Conservation (phyloP, 2,888 invertebrate genomes). For the Norana najaformis region DNA sequence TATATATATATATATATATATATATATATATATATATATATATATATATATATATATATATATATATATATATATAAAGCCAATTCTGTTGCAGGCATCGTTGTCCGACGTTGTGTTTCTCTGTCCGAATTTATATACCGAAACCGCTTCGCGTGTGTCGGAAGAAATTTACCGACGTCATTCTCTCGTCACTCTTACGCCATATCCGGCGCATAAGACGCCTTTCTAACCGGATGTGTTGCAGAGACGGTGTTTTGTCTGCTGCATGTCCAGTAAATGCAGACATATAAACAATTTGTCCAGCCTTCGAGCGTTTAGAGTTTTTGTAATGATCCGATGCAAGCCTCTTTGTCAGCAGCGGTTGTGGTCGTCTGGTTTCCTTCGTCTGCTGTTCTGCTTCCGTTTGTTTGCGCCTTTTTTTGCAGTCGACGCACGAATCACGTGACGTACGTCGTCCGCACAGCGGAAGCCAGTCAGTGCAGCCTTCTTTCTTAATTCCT, state of each 20-base stretch:
- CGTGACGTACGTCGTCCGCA: not conserved
- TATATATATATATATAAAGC: not conserved
- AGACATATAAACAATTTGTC: not conserved
- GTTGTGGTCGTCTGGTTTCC: not conserved
- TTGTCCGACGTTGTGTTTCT: no score
- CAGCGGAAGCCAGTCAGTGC: not conserved
- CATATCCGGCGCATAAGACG: not conserved
- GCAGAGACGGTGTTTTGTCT: not conserved
- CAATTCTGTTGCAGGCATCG: not conserved
- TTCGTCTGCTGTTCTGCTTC: not conserved
- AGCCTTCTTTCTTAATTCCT: not conserved
- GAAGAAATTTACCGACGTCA: not conserved
- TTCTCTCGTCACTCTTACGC: not conserved
- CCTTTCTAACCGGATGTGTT: not conserved
- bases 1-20: no score
- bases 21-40: not conserved
- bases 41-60: not conserved
- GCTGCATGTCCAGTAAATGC: not conserved
- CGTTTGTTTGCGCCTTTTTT: not conserved
- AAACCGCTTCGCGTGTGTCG: not conserved
- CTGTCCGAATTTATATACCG: not conserved
- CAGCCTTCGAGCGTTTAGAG: not conserved
- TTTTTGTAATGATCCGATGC: not conserved
- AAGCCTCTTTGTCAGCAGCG: not conserved
- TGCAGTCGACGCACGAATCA: not conserved